These are phyloP conservation scores for Hippopotamus amphibius DNA, from an alignment of 2,113 vertebrate species.

Conservation along the genomic window DNA sequence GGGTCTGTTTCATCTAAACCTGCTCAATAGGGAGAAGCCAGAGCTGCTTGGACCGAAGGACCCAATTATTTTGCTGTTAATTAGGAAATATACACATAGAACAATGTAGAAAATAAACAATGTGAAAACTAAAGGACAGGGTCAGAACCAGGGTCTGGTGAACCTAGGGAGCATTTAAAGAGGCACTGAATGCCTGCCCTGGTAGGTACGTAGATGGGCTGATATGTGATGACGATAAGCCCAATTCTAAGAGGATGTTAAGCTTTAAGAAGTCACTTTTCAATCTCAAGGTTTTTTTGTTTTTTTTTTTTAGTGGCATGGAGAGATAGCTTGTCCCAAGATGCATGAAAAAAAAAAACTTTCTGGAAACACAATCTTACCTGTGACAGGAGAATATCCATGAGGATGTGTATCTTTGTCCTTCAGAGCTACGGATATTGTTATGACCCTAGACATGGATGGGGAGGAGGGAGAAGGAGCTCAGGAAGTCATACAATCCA, in stretches of 20 bases:
- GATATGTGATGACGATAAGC: no score
- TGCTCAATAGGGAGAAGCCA: neutral
- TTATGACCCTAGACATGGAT: neutral
- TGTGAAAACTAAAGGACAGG: neutral
- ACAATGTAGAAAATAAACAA: neutral
- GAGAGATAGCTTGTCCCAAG: neutral
- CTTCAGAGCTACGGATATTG: neutral
- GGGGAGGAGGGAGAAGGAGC: neutral
- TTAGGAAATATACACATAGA: neutral
- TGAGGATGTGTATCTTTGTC: neutral
- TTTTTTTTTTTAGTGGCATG: neutral
- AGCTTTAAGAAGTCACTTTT: neutral
- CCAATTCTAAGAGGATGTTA: neutral
- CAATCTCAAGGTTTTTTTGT: neutral
- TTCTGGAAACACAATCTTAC: neutral
- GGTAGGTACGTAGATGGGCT: no score
- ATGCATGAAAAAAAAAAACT: neutral
- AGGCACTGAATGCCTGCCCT: neutral
- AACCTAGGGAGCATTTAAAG: neutral
- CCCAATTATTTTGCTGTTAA: neutral
- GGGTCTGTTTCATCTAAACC: neutral
- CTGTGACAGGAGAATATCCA: neutral
- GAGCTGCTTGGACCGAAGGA: neutral
- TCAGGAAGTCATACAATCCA: neutral
- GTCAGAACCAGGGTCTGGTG: neutral